Evolutionary conservation across 2,888 invertebrate genomes (phyloP), one percentile per base, ranked within the genome.

Genomic region (Sisyra terminalis): DNA sequence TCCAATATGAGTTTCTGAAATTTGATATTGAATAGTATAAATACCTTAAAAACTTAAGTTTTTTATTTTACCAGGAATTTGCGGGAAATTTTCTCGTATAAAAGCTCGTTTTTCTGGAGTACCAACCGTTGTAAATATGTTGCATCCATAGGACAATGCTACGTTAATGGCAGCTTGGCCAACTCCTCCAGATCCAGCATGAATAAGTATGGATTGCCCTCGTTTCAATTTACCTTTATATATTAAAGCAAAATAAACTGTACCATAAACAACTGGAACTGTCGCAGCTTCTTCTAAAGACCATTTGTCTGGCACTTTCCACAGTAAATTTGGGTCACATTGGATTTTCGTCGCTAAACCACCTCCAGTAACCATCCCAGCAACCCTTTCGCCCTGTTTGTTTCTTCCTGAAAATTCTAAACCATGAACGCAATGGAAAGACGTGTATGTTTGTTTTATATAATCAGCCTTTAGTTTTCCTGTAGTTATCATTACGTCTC

Each of bases 101-200:
- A 71, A 77, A 14, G 65, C 61, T 45, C 63, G 59, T 52, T 75
- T 74, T 43, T 71, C 66, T 2, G 57, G 52, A 0, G 69, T 68
- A 2, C 67, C 73, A 18, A 76, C 75, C 3, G 77, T 78, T 1
- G 76, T 75, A 56, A 62, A 73, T 2, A 73, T 67, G 47, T 67
- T 65, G 51, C 76, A 76, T 8, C 71, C 71, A 50, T 65, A 58
- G 48, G 62, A 58, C 3, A 77, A 60, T 3, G 76, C 74, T 42
- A 78, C 63, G 35, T 66, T 61, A 40, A 79, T 78, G 14, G 77
- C 74, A 1, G 78, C 77, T 57, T 76, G 75, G 3, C 93, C 93
- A 36, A 90, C 89, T 52, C 89, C 90, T 45, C 90, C 90, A 48
- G 83, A 77, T 46, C 89, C 90, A 42, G 89, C 87, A 60, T 90